Conservation (phyloP, 2,113 vertebrate genomes). For the Chinchilla lanigera region DNA sequence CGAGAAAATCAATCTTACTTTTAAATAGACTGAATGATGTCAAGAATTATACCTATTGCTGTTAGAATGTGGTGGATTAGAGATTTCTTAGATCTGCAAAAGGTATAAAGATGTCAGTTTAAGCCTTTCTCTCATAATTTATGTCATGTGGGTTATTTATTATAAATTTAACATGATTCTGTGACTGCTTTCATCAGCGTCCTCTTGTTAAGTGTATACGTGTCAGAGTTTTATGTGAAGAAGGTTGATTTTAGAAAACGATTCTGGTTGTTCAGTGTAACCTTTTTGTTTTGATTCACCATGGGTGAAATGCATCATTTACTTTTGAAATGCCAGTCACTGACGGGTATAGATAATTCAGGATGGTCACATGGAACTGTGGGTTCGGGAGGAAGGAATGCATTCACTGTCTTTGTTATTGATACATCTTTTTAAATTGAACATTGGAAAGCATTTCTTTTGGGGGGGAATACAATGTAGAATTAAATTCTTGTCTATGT, state of each 20-base stretch:
- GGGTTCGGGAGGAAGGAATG: conserved; percentile 22
- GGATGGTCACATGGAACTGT: conserved; percentile 44
- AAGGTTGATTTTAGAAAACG: conserved; percentile 79
- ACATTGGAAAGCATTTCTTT: conserved; percentile 58
- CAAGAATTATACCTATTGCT: conserved; percentile 84
- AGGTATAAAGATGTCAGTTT: conserved; percentile 83
- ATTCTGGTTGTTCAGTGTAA: conserved; percentile 70
- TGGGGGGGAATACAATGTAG: conserved; percentile 47
- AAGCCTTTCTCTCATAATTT: conserved; percentile 85
- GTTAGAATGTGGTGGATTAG: conserved; percentile 82
- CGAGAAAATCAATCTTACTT: conserved; percentile 78
- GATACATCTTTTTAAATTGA: conserved; percentile 68
- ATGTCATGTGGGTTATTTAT: conserved; percentile 90
- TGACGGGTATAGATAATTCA: conserved; percentile 69
- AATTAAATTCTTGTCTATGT: conserved; percentile 52
- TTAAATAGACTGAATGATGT: conserved; percentile 85
- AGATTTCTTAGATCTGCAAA: conserved; percentile 84
- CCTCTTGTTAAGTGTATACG: conserved; percentile 79
- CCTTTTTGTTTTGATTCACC: conserved; percentile 62
- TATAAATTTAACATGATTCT: conserved; percentile 85
- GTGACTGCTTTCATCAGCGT: conserved; percentile 84
- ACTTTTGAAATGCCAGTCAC: conserved; percentile 66
- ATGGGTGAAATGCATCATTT: conserved; percentile 71
- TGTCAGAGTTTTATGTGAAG: conserved; percentile 78
- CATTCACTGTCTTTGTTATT: conserved; percentile 61